Base-by-base conservation (phyloP, 1,140 invertebrate genomes). In the Danaus plexippus region DNA sequence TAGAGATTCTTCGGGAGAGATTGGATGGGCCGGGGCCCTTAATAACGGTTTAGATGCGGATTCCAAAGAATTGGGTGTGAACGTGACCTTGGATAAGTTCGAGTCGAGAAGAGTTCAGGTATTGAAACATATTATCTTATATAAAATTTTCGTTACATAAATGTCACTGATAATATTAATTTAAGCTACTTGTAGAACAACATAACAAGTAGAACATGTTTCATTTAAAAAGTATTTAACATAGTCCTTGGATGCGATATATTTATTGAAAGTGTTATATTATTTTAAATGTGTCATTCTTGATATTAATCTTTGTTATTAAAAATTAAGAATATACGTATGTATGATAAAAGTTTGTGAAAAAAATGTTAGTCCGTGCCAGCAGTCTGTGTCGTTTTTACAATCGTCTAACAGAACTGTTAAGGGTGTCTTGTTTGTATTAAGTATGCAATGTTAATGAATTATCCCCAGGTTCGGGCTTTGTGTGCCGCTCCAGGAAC, bases 11-110 rank as follows among this genome's bases (percentile, higher is more conserved):
- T 75, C 63, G 46, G 75, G 65, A 22, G 74, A 74, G 13, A 57
- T 85, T 12, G 81, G 81, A 10, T 86, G 83, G 83, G 73, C 75
- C n/a, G 83, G 83, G 13, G 75, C 80, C 9, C 64, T 86, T 41
- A 77, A 66, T 48, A 55, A 60, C 18, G 67, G 69, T 7, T 22
- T 58, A 8, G 68, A 71, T 9, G 64, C 61, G 1, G 77, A 75
- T 41, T 64, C 62, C 1, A 73, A 66, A 56, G 75, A 69, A 61
- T 54, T 76, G 22, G 87, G 87, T n/a, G 67, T 81, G 13, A 73
- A 78, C 54, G 69, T 86, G 9, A 60, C 61, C 6, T 62, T 87
- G 41, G 64, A 70, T 22, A 66, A 76, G 49, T 78, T 83, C 52
- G 74, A 83, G 60, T 73, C 77, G 10, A 71, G 75, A 9, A 67